Conservation (phyloP, 2,113 vertebrate species). For the Oncorhynchus keta region DNA sequence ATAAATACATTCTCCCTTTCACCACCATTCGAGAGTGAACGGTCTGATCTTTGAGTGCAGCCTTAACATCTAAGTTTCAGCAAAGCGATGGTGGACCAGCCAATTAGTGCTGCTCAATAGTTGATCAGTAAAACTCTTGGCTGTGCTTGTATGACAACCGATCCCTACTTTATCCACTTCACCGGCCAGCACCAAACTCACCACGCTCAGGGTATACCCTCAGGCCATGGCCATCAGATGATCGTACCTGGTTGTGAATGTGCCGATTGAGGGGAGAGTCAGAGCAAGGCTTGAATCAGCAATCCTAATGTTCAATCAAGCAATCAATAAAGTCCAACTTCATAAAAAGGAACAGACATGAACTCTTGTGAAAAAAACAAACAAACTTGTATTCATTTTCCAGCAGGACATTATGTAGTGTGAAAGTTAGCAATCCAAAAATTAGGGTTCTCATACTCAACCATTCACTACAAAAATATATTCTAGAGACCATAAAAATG, state of each 20-base stretch:
- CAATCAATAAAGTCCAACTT: not conserved
- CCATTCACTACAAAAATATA: slow-evolving; percentile 82
- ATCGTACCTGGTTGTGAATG: not conserved
- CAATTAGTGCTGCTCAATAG: slow-evolving; percentile 62
- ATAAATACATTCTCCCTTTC: no score
- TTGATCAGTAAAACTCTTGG: slow-evolving; percentile 57
- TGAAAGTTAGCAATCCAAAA: slow-evolving; percentile 64
- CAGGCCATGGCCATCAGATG: not conserved
- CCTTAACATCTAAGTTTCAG: slow-evolving; percentile 49
- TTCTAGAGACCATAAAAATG: slow-evolving; percentile 65
- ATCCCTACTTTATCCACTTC: slow-evolving; percentile 50
- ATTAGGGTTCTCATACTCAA: slow-evolving; percentile 54
- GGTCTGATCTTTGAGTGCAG: not conserved
- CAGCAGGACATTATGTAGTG: slow-evolving; percentile 71
- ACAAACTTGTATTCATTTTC: slow-evolving; percentile 64
- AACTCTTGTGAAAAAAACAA: slow-evolving; percentile 39
- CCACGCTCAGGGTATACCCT: not conserved
- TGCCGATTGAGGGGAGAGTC: no score
- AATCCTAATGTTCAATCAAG: not conserved
- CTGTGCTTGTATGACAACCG: slow-evolving; percentile 53
- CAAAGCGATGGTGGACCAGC: slow-evolving; percentile 29
- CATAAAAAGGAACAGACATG: slow-evolving; percentile 21
- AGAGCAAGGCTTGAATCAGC: no score
- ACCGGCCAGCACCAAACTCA: not conserved
- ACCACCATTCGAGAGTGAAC: not conserved